Evolutionary conservation across 2,888 invertebrate genomes (phyloP), one percentile per base, ranked within the genome.

Genomic region (Leptopilina myrica): DNA sequence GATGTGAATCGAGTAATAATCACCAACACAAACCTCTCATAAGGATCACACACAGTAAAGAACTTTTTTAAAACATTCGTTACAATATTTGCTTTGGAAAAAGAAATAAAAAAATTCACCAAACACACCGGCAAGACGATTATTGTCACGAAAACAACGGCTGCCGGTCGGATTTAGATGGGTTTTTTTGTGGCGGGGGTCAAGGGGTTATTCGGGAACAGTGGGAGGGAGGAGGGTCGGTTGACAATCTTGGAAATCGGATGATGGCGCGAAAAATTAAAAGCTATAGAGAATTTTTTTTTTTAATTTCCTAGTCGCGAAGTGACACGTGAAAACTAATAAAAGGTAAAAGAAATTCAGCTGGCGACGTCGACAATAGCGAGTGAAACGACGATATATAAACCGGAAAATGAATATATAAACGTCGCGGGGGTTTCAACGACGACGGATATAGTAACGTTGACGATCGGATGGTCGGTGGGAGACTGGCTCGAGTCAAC

Each of bases 401-500:
- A 59, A 64, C 64, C 56, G 75, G 77, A 49, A 65, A 64, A 66
- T 64, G 49, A 69, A 43, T 43, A 46, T 66, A 53, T 49, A 49
- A 49, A 49, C 49, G 49, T 49, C 76, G 53, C 69, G 73, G 62
- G 67, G 67, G 73, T 33, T 66, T 49, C 78, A 49, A 67, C 77
- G 79, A 73, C 49, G 12, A 49, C 49, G 49, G 49, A 49, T 49
- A 49, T 49, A 49, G 81, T 76, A 69, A 65, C 75, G 67, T 73
- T 79, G 53, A 33, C 78, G 43, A 73, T 59, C 75, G 79, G 79
- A 79, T 79, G 80, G 81, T 82, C 83, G 78, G 82, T 80, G 82
- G 82, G 81, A 78, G 80, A 82, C 79, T 81, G 81, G 80, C 82
- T 80, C 83, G 79, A 81, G 80, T 80, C 81, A 78, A 79, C 79